Conservation (phyloP, 1,140 invertebrate species). For the Drosophila mauritiana region DNA sequence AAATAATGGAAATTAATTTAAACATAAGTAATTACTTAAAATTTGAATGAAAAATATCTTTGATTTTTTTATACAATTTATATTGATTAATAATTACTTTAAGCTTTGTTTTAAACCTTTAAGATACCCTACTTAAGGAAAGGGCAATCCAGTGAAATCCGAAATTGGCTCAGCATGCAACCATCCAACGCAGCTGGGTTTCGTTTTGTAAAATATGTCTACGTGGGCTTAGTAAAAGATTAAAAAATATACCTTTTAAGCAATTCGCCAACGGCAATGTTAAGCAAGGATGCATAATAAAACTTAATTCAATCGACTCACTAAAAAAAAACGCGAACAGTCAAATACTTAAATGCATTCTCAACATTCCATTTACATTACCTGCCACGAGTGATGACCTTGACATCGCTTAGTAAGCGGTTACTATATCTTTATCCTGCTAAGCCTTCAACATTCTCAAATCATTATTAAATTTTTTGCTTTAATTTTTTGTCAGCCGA, state of each 20-base stretch:
- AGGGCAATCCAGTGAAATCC: conserved; percentile 12
- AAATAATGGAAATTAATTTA: background rate
- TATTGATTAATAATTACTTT: background rate
- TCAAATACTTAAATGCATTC: conserved; percentile 16
- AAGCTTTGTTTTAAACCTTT: background rate
- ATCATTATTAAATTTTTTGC: conserved; percentile 32
- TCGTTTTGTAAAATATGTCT: conserved; percentile 28
- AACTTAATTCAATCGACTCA: conserved; percentile 20
- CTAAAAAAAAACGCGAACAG: conserved; percentile 2
- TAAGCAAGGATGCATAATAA: conserved; percentile 17
- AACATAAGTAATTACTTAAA: background rate
- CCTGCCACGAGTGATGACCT: conserved; percentile 14
- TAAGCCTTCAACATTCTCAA: conserved; percentile 40
- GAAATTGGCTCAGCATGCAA: conserved; percentile 31
- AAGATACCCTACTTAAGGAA: background rate
- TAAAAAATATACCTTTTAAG: conserved; percentile 17
- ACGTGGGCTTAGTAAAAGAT: conserved; percentile 28
- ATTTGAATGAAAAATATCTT: background rate
- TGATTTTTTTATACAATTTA: background rate
- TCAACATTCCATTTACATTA: conserved; percentile 29
- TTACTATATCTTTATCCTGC: conserved; percentile 28
- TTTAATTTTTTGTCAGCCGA: conserved; percentile 10
- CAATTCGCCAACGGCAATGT: conserved; percentile 28
- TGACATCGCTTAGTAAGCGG: conserved; percentile 45
- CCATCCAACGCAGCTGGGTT: conserved; percentile 19